A percentile compares a stretch with the other conserved stretches of the same genome.
Evolutionary conservation across 2,888 invertebrate genomes (phyloP).

Genomic region (Melinaea marsaeus): DNA sequence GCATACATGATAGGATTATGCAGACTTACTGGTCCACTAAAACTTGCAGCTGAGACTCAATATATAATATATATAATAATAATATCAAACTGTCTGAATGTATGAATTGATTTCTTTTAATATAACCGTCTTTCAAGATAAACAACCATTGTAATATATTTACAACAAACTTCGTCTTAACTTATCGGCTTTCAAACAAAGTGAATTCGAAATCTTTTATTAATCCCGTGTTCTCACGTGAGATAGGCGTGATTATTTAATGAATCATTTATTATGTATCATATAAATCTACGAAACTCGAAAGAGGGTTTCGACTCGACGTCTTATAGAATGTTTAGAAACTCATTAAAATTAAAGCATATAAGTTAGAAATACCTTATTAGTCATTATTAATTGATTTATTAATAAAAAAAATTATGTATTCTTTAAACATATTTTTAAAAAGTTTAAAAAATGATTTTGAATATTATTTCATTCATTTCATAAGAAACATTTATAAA

Average conservation of each 20-base stretch:
- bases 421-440: no score
- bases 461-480: no score
- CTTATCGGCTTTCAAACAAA: slow-evolving; percentile 7
- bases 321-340: slow-evolving; percentile 31
- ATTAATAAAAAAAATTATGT: no score
- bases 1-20: slow-evolving; percentile 27
- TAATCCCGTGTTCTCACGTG: slow-evolving; percentile 27
- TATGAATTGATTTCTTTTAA: background rate
- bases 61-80: no score
- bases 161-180: slow-evolving; percentile 14
- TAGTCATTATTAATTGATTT: no score
- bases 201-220: slow-evolving; percentile 13
- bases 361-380: slow-evolving; percentile 10
- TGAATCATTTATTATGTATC: slow-evolving; percentile 34
- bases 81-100: no score
- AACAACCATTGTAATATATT: background rate
- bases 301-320: slow-evolving; percentile 35
- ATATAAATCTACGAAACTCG: slow-evolving; percentile 35
- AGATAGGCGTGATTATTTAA: slow-evolving; percentile 34
- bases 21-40: background rate
- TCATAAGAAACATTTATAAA: no score
- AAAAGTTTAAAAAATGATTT: no score
- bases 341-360: slow-evolving; percentile 30
- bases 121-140: slow-evolving; percentile 5
- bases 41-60: background rate